phyloP scores from a whole-genome alignment of 2,113 vertebrate genomes.

The Gambusia affinis region DNA sequence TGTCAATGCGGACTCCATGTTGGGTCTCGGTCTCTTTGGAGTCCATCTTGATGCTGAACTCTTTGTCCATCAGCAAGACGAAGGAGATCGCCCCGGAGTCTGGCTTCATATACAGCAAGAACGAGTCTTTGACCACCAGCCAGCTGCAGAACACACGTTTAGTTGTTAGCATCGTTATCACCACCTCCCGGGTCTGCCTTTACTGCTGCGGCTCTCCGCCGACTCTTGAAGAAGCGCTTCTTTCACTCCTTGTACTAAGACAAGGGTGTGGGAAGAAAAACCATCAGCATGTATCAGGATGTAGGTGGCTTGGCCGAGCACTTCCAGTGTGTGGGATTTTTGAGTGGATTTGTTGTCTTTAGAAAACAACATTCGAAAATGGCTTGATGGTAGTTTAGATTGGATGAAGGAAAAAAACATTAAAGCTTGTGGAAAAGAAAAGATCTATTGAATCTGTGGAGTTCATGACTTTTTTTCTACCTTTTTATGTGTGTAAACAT shows the following conservation, averaged over 20 bases:
- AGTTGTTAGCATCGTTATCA: background rate
- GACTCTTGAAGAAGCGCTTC: conserved; percentile 12
- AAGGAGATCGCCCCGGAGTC: conserved; percentile 92
- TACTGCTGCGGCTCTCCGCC: background rate
- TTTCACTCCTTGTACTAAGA: conserved; percentile 29
- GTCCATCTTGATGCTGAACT: conserved; percentile 94
- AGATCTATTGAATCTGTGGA: background rate
- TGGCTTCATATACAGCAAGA: conserved; percentile 93
- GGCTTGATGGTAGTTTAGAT: conserved; percentile 55
- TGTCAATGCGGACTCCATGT: conserved; percentile 92
- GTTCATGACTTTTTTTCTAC: background rate
- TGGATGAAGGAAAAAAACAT: background rate
- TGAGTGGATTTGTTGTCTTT: conserved; percentile 26
- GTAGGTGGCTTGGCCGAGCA: conserved; percentile 54
- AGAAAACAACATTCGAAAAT: conserved; percentile 46
- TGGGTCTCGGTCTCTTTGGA: conserved; percentile 94
- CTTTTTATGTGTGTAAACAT: too few species aligned
- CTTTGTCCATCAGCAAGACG: conserved; percentile 92
- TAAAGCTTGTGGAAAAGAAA: conserved; percentile 10
- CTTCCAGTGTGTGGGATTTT: conserved; percentile 64
- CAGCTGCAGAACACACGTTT: conserved; percentile 80
- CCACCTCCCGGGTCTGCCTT: background rate
- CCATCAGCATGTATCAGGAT: conserved; percentile 30
- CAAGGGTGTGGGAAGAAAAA: conserved; percentile 56
- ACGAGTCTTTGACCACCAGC: conserved; percentile 97